These are phyloP conservation scores for Rapana venosa DNA, from an alignment of 2,888 invertebrate genomes.

Conservation along the genomic window DNA sequence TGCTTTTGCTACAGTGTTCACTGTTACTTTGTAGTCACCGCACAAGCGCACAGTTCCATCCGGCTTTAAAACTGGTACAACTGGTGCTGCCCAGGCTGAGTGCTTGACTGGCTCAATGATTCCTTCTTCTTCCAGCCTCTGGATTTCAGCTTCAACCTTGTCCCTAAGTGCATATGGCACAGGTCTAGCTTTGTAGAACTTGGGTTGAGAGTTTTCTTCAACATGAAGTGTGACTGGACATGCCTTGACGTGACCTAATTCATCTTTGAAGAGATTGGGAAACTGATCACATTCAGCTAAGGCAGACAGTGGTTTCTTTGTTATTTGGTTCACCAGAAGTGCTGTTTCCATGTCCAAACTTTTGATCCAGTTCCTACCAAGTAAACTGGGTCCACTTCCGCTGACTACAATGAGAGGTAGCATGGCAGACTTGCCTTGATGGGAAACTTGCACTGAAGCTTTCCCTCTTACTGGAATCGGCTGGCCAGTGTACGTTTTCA, in stretches of 20 bases:
- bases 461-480: background rate
- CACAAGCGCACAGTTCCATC: constrained; percentile 10
- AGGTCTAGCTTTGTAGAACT: constrained; percentile 44
- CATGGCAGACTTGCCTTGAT: constrained; percentile 15
- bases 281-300: constrained; percentile 20
- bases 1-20: background rate
- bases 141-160: background rate
- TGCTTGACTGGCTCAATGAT: background rate
- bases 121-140: background rate
- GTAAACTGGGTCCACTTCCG: constrained; percentile 42
- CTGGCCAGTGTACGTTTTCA: background rate
- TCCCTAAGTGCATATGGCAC: constrained; percentile 44
- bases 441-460: constrained; percentile 28
- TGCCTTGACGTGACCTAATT: constrained; percentile 30
- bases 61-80: constrained; percentile 13
- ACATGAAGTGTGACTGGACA: background rate
- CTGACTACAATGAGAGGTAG: constrained; percentile 36
- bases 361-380: constrained; percentile 42
- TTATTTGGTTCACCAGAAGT: constrained; percentile 22
- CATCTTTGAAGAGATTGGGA: constrained; percentile 42
- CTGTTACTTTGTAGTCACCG: constrained; percentile 20
- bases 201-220: background rate
- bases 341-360: constrained; percentile 35
- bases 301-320: background rate
- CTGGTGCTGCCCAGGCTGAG: constrained; percentile 30